These are phyloP conservation scores for Trichomalopsis sarcophagae DNA, from an alignment of 1,140 invertebrate species.

Conservation along the genomic window DNA sequence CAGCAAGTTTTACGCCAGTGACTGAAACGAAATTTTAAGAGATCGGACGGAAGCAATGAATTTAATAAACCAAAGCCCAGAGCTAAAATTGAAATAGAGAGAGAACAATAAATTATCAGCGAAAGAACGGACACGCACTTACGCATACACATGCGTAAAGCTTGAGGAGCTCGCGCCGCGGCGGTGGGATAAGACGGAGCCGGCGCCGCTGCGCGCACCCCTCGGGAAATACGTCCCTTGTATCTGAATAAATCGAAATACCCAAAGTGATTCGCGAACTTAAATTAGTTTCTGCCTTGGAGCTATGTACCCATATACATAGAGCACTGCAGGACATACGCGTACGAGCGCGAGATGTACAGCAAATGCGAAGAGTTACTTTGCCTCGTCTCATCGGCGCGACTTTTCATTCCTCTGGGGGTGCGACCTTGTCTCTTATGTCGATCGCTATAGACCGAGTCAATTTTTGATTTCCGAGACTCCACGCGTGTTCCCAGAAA, in stretches of 20 bases:
- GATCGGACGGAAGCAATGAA: too few species aligned
- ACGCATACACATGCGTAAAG: background rate
- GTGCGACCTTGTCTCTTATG: too few species aligned
- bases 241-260: slow-evolving; percentile 74
- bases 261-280: slow-evolving; percentile 72
- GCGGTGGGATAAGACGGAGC: background rate
- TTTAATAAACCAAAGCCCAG: too few species aligned
- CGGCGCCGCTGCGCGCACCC: slow-evolving; percentile 16
- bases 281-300: slow-evolving; percentile 70
- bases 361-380: background rate
- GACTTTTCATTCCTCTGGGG: background rate
- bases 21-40: too few species aligned
- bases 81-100: too few species aligned
- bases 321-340: background rate
- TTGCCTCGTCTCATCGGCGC: background rate
- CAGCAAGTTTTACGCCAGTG: background rate
- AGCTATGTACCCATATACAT: background rate
- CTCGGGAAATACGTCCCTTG: slow-evolving; percentile 69
- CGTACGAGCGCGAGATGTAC: background rate
- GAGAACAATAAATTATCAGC: too few species aligned
- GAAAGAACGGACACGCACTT: background rate
- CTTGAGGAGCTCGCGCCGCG: background rate
- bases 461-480: too few species aligned
- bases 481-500: too few species aligned
- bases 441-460: too few species aligned